phyloP scores from a whole-genome alignment of 2,797 vertebrate species.

The Ispidina lecontei region DNA sequence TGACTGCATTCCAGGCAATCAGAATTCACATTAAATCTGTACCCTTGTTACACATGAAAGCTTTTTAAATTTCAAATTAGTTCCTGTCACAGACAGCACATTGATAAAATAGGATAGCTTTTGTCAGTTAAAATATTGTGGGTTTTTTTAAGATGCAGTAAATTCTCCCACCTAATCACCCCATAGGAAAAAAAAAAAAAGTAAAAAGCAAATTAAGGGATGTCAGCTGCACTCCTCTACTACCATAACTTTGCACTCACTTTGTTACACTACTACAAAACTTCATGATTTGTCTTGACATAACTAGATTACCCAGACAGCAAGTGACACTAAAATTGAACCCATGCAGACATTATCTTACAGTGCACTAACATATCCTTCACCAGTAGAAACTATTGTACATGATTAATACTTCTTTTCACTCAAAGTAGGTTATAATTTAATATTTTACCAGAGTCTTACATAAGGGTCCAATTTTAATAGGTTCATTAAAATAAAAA shows the following conservation, averaged over 20 bases:
- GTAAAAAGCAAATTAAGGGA: background rate
- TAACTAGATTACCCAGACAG: background rate
- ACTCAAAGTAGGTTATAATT: background rate
- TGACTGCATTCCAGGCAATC: constrained; percentile 64
- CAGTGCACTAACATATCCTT: background rate
- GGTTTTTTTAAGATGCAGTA: background rate
- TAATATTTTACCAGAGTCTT: background rate
- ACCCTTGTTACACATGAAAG: background rate
- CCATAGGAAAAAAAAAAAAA: background rate
- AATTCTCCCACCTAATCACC: background rate
- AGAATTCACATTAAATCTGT: constrained; percentile 46
- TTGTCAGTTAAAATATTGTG: background rate
- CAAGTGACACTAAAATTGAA: background rate
- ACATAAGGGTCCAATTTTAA: background rate
- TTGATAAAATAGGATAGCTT: background rate
- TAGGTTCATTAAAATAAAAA: background rate
- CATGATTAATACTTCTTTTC: accelerated
- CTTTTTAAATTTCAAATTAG: constrained; percentile 10
- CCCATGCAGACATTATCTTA: background rate
- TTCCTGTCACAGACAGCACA: background rate
- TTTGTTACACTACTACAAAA: background rate
- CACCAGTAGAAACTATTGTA: background rate
- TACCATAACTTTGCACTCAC: background rate
- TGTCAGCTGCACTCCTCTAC: background rate
- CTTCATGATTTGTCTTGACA: background rate